Base-by-base conservation (phyloP, 1,140 invertebrate species). In the Brachionus plicatilis region DNA sequence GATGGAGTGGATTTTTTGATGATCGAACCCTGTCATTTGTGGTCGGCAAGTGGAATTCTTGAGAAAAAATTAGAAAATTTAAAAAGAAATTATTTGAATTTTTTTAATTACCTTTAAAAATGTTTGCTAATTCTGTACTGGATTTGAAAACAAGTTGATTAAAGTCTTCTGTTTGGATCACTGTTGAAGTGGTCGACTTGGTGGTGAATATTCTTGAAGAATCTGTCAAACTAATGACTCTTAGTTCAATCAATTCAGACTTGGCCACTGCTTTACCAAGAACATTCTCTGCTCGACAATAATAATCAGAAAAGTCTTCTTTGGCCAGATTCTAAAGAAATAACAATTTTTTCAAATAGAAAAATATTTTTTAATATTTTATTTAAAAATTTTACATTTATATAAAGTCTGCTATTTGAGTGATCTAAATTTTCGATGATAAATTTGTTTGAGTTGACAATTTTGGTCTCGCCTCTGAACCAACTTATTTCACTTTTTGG, bases 311-410 rank as follows among this genome's bases (percentile, higher is more conserved):
- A 65, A 82, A 82, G 37, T 82, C 79, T 9, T 27, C 29, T 12
- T 60, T 37, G 4, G 11, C 27, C 33, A 82, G 14, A 65, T 65
- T 20, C 79, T 82, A 17, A 20, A 66, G 45, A 43, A 80, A 56
- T 5, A 60, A 37, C n/a, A 37, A 43, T 12, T 43, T 80, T 37
- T 37, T 7, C 0, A 37, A 37, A 37, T 7, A 37, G 0, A n/a
- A 17, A 41, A n/a, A 33, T 9, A 33, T 37, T 0, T 33, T 41
- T 7, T 4, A 37, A 7, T 7, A 6, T 60, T 68, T 43, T 82
- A 33, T 82, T 24, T 82, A 60, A 14, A 82, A 45, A 65, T 14
- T 45, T 43, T 82, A 82, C 79, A 65, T 82, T 82, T 29, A 82
- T 68, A 65, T 37, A 68, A 0, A 82, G 14, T 65, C 79, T 9